Evolutionary conservation across 2,888 invertebrate species (phyloP), one percentile per base, ranked within the genome.

Genomic region (Nesidiocoris tenuis): DNA sequence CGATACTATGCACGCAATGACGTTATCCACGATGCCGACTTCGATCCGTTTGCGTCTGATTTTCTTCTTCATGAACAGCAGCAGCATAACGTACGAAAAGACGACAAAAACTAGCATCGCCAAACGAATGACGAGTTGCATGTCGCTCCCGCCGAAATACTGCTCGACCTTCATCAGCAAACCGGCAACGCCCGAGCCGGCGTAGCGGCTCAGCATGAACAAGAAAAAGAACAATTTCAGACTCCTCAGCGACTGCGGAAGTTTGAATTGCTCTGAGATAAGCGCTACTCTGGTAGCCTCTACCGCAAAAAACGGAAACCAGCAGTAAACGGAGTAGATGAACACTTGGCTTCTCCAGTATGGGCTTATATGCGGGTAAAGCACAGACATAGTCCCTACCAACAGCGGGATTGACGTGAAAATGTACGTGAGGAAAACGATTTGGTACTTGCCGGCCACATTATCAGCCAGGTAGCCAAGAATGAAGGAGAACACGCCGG

Each of bases 251-350:
- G 63, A 39, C 19, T 72, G 61, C 5, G 72, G 72, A 24, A 72
- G n/a, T 63, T 72, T 72, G 54, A 72, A 72, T 63, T 72, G 72
- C 61, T 72, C 72, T 2, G 72, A 72, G 2, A 72, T 72, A 18
- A 72, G 16, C 7, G 72, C 61, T 9, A 72, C 61, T 19, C 72
- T 22, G 2, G 72, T 54, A 18, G 72, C 72, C 24, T 72, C 72
- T 7, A 39, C 55, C 1, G 72, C 72, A 1, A 72, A 56, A 16
- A 72, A 23, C 3, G 72, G 72, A 39, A 63, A 61, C 72, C 72
- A 72, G 12, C 16, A 39, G 21, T 72, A 72, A 7, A 61, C 22
- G 1, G 72, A 61, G 23, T 25, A 7, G 17, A 63, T 39, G 21
- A 61, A 72, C 12, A 63, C 21, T 1, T 25, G 12, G 7, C 18